phyloP scores from a whole-genome alignment of 2,113 vertebrate species.

The Halichoeres trimaculatus region DNA sequence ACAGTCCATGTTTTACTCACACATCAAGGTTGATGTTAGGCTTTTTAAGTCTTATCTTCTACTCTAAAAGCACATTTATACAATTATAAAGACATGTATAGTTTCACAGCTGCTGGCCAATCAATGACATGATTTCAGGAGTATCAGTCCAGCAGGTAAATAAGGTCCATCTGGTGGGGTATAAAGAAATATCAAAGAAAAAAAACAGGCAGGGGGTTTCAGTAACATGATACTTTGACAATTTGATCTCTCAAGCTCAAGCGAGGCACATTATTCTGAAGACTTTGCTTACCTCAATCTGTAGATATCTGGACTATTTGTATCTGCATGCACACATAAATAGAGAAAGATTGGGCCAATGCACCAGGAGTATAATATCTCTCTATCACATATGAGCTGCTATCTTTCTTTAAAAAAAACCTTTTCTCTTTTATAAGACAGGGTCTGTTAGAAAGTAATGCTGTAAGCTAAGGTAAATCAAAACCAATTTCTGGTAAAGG shows the following conservation, averaged over 20 bases:
- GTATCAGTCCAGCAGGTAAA: conserved; percentile 4
- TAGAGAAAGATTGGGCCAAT: neutral
- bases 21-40: neutral
- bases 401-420: neutral
- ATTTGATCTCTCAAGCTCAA: conserved; percentile 7
- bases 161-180: conserved; percentile 4
- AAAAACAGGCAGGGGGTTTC: conserved; percentile 22
- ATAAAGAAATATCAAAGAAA: conserved; percentile 21
- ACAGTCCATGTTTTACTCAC: no score
- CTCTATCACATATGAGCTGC: neutral
- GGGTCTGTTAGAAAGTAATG: neutral
- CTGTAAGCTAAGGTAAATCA: neutral
- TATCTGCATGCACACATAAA: neutral
- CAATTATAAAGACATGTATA: neutral
- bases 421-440: neutral
- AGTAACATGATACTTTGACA: conserved; percentile 16
- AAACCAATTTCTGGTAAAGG: neutral
- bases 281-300: neutral
- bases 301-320: conserved; percentile 14
- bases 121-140: conserved; percentile 11
- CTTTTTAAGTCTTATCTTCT: neutral
- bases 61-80: neutral
- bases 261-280: conserved; percentile 3
- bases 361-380: neutral
- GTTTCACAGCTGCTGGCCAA: neutral